phyloP scores from a whole-genome alignment of 2,797 vertebrate species.

The Sebastes iracundus region DNA sequence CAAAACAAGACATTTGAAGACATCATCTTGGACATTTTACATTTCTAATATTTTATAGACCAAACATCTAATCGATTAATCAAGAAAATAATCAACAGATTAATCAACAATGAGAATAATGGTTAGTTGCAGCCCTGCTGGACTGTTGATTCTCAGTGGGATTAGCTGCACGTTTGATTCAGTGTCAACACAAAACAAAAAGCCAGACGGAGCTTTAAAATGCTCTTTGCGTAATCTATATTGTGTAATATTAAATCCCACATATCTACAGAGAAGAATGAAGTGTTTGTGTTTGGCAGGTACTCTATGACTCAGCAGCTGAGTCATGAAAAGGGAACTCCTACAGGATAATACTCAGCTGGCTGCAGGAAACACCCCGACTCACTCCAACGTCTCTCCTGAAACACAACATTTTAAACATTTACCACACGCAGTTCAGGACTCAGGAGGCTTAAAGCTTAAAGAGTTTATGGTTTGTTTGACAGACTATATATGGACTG shows the following conservation, averaged over 20 bases:
- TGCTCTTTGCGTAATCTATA: neutral
- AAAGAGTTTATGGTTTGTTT: neutral
- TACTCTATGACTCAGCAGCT: slow-evolving; percentile 40
- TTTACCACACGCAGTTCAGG: neutral
- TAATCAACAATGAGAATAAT: too few relatives aligned
- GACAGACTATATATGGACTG: neutral
- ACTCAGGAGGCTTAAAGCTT: neutral
- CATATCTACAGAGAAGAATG: neutral
- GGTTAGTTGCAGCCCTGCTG: too few relatives aligned
- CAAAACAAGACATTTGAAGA: too few relatives aligned
- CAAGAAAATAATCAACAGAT: too few relatives aligned
- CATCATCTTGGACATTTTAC: too few relatives aligned
- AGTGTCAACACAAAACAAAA: neutral
- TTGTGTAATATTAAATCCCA: neutral
- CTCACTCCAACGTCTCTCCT: neutral
- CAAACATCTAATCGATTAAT: too few relatives aligned
- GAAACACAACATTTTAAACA: neutral
- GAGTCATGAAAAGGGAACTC: slow-evolving; percentile 44
- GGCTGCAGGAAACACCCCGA: slow-evolving; percentile 3
- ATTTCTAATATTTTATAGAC: too few relatives aligned
- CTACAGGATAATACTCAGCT: neutral
- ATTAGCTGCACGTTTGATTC: neutral
- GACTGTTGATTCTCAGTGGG: neutral
- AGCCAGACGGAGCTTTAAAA: neutral
- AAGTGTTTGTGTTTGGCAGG: neutral